These are phyloP conservation scores for Xerus inauris DNA, from an alignment of 2,113 vertebrate genomes.

Conservation along the genomic window DNA sequence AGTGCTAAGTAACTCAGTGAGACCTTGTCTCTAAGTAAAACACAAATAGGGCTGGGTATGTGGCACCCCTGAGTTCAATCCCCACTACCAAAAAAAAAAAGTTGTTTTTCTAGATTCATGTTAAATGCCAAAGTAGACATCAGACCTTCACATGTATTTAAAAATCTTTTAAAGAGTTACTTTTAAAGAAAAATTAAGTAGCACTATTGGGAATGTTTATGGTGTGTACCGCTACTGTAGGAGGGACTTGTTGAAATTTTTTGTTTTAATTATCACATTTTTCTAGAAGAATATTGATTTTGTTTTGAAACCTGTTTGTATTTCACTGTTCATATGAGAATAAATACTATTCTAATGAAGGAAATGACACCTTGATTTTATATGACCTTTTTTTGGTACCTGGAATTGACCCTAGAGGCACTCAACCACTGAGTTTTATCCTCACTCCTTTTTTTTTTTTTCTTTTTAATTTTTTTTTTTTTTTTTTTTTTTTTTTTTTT, in stretches of 20 bases:
- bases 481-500: too few relatives aligned
- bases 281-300: background rate
- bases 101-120: background rate
- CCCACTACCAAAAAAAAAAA: too few relatives aligned
- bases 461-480: too few relatives aligned
- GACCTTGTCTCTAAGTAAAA: too few relatives aligned
- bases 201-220: background rate
- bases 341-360: background rate
- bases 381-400: background rate
- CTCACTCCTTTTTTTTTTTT: too few relatives aligned
- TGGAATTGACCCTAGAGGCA: too few relatives aligned
- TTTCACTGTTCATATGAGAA: background rate
- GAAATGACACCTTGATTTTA: background rate
- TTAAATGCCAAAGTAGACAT: background rate
- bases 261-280: background rate
- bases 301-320: background rate
- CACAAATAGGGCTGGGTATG: too few relatives aligned
- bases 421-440: too few relatives aligned
- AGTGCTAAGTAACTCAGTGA: too few relatives aligned
- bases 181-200: constrained; percentile 27
- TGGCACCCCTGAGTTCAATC: too few relatives aligned
- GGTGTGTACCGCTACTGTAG: background rate
- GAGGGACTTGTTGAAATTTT: background rate
- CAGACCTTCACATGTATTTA: constrained; percentile 13
- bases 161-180: background rate